Evolutionary conservation across 2,797 vertebrate genomes (phyloP).

Genomic region (Chiloscyllium punctatum): DNA sequence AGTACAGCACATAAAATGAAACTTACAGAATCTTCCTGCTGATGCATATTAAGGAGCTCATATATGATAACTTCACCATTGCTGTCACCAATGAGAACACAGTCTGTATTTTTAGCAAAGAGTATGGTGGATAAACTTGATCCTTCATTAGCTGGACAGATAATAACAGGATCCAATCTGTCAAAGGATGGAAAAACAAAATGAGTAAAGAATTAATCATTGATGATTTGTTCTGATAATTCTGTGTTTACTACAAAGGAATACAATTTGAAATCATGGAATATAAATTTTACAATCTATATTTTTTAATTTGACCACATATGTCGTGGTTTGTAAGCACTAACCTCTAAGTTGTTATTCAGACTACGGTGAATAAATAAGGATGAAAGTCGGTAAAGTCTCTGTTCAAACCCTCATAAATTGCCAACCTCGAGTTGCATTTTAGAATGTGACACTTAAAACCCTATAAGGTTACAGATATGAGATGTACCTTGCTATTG

Average conservation of each 20-base stretch:
- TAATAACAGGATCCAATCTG: conserved; percentile 71
- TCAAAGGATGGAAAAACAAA: conserved; percentile 40
- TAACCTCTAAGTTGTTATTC: background rate
- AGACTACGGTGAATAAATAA: background rate
- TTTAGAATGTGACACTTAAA: background rate
- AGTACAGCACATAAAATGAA: background rate
- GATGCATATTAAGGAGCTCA: conserved; percentile 59
- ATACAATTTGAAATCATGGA: background rate
- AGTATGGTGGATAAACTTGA: conserved; percentile 64
- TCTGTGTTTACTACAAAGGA: background rate
- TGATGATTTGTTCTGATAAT: background rate
- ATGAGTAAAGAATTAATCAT: background rate
- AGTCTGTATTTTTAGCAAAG: conserved; percentile 66
- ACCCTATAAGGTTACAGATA: background rate
- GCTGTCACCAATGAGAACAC: conserved; percentile 76
- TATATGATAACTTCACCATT: conserved; percentile 69
- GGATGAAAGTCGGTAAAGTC: background rate
- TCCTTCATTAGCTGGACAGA: conserved; percentile 53
- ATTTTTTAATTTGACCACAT: background rate
- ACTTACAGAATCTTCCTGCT: background rate
- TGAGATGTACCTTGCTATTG: background rate
- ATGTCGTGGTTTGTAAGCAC: background rate
- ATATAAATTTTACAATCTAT: background rate
- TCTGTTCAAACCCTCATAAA: background rate
- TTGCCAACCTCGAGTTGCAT: background rate